A percentile compares a stretch with the other conserved stretches of the same genome.
Evolutionary conservation across 2,797 vertebrate genomes (phyloP).

Genomic region (Microchirus variegatus): DNA sequence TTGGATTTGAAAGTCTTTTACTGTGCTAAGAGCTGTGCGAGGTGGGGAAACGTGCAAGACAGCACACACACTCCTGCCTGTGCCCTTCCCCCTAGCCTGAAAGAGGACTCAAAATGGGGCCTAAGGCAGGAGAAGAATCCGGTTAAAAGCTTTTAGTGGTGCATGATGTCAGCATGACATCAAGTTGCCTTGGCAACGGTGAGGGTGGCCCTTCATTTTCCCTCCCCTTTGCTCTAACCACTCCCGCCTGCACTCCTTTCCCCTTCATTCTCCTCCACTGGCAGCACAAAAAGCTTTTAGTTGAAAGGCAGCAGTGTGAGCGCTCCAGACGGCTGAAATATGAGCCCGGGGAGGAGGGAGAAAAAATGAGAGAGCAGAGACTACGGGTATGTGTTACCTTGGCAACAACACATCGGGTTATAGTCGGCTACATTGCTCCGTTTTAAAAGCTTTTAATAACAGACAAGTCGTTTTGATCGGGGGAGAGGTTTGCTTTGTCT

Average conservation of each 20-base stretch:
- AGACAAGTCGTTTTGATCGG: slow-evolving; percentile 60
- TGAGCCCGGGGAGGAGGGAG: slow-evolving; percentile 69
- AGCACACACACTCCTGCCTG: slow-evolving; percentile 50
- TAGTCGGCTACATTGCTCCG: slow-evolving; percentile 68
- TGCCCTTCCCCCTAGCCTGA: slow-evolving; percentile 81
- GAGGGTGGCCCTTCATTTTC: slow-evolving; percentile 83
- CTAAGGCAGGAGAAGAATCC: slow-evolving; percentile 98
- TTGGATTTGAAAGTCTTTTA: slow-evolving; percentile 76
- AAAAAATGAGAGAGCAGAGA: slow-evolving; percentile 20
- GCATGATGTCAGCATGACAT: slow-evolving; percentile 98
- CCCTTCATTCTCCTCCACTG: slow-evolving; percentile 71
- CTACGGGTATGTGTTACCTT: slow-evolving; percentile 72
- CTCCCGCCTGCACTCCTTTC: slow-evolving; percentile 58
- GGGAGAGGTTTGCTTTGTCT: slow-evolving; percentile 46
- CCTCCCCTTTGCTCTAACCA: slow-evolving; percentile 65
- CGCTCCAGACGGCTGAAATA: slow-evolving; percentile 89
- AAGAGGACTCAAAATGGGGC: slow-evolving; percentile 98
- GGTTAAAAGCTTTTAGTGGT: slow-evolving; percentile 99
- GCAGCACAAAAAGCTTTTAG: slow-evolving; percentile 99
- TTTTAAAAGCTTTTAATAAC: slow-evolving; percentile 89
- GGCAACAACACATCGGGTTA: slow-evolving; percentile 74
- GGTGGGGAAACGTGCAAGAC: slow-evolving; percentile 56
- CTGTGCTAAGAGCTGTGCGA: slow-evolving; percentile 47
- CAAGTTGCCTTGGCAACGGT: slow-evolving; percentile 97
- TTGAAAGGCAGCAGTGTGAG: slow-evolving; percentile 93